A percentile compares a stretch with the other conserved stretches of the same genome.
Evolutionary conservation across 2,888 invertebrate genomes (phyloP).

Genomic region (Heliothis peltigera): DNA sequence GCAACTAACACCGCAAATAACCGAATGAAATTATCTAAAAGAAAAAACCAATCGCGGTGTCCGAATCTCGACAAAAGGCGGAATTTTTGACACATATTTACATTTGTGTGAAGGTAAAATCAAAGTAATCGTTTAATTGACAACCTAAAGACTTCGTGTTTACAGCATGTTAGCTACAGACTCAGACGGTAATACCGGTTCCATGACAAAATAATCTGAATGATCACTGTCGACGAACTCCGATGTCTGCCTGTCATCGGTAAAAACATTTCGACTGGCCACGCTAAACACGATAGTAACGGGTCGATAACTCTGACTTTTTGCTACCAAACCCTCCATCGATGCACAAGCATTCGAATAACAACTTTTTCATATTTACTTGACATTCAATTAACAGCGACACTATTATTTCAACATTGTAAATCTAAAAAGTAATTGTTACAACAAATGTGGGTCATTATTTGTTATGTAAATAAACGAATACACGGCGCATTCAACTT

Average conservation of each 20-base stretch:
- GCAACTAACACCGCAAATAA: slow-evolving; percentile 68
- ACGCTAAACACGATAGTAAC: slow-evolving; percentile 56
- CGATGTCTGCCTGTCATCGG: slow-evolving; percentile 66
- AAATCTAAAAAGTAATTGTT: slow-evolving; percentile 14
- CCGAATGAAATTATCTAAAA: slow-evolving; percentile 60
- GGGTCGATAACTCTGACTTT: slow-evolving; percentile 50
- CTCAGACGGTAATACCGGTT: slow-evolving; percentile 72
- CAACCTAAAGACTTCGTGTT: slow-evolving; percentile 49
- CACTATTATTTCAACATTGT: slow-evolving; percentile 7
- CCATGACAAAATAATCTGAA: slow-evolving; percentile 79
- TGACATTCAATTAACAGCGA: slow-evolving; percentile 25
- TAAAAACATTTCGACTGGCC: slow-evolving; percentile 70
- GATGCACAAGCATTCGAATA: slow-evolving; percentile 17
- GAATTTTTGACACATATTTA: slow-evolving; percentile 28
- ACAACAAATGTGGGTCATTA: slow-evolving; percentile 45
- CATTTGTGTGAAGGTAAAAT: slow-evolving; percentile 37
- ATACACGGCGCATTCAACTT: slow-evolving; percentile 12
- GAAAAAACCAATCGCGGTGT: slow-evolving; percentile 39
- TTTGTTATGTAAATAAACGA: slow-evolving; percentile 44
- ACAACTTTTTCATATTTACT: slow-evolving; percentile 6
- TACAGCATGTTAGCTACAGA: slow-evolving; percentile 52
- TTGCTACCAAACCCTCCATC: slow-evolving; percentile 38
- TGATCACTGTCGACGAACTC: slow-evolving; percentile 81
- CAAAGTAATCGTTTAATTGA: slow-evolving; percentile 48
- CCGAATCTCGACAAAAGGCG: slow-evolving; percentile 24